Evolutionary conservation across 1,140 invertebrate genomes (phyloP).

Genomic region (Eufriesea mexicana): DNA sequence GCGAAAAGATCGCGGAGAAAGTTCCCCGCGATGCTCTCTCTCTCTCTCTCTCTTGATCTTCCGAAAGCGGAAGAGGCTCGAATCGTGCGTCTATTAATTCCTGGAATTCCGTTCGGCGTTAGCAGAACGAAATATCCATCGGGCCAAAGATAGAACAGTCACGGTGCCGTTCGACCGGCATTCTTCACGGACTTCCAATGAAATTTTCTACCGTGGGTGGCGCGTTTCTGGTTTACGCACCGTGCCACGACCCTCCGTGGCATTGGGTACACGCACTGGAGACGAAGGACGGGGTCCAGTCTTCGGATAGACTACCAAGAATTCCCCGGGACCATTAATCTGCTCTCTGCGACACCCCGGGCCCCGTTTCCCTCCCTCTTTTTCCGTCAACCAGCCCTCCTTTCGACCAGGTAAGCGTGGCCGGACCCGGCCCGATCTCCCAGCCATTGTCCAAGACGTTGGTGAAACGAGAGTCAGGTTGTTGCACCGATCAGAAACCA

Average conservation of each 20-base stretch:
- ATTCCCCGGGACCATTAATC: conserved; percentile 80
- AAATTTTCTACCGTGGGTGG: conserved; percentile 54
- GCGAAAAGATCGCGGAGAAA: neutral
- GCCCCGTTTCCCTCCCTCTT: conserved; percentile 51
- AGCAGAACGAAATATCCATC: neutral
- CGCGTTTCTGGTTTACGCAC: conserved; percentile 55
- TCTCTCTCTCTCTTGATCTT: too few species aligned
- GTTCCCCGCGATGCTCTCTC: too few species aligned
- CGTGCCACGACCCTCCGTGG: conserved; percentile 67
- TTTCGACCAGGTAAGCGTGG: conserved; percentile 65
- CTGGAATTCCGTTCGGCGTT: neutral
- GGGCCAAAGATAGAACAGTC: neutral
- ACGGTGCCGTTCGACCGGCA: neutral
- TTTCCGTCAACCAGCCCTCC: conserved; percentile 31
- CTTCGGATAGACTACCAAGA: conserved; percentile 76
- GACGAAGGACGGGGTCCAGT: conserved; percentile 57
- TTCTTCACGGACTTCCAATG: conserved; percentile 31
- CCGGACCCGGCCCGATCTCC: conserved; percentile 63
- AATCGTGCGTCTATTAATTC: too few species aligned
- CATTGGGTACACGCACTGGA: conserved; percentile 29
- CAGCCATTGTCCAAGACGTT: conserved; percentile 68
- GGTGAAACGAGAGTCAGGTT: conserved; percentile 62
- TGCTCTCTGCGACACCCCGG: conserved; percentile 77
- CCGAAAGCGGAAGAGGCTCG: too few species aligned
- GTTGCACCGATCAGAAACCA: conserved; percentile 40